Base-by-base conservation (phyloP, 2,113 vertebrate genomes). In the Melanerpes formicivorus region DNA sequence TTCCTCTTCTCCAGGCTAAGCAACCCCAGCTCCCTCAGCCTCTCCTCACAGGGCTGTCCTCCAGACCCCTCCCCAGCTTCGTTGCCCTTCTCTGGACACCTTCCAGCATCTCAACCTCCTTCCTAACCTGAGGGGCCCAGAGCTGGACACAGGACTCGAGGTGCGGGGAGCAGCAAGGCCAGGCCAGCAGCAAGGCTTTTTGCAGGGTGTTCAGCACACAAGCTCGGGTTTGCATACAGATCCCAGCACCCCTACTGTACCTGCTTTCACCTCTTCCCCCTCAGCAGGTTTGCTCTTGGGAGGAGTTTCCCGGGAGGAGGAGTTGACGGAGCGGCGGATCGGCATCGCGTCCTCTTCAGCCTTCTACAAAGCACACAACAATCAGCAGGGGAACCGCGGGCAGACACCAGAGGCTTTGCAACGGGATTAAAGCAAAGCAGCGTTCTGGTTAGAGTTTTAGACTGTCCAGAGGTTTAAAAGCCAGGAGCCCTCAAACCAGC, bases 291-390 rank as follows among this genome's bases (percentile, higher is more conserved):
- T 98, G 88, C 97, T 98, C 87, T 98, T 98, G 93, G 98, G 97
- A 64, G 98, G 96, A 66, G 98, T 98, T 97, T 99, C 99, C 96
- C 98, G 98, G 66, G 98, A 97, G 16, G 98, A 98, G 72, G 98
- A 97, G 52, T 98, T 98, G 92, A 99, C 97, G 22, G 98, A 96
- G 95, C 99, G 98, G 46, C 99, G 98, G 96, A 99, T 99, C 4
- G 99, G 99, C 99, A 99, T 99, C 48, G 97, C 95, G 96, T 92
- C 95, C 80, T 98, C 98, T 81, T 98, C 98, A 55, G 62, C 96
- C 70, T 98, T 97, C 97, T 98, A 70, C 27, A 75, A 87, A 94
- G 21, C 14, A 88, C 4, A 74, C 5, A 29, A 73, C 91, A 82
- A 88, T 95, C 96, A 96, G 96, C 60, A 87, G 18, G 60, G 75